Conservation (phyloP, 92 coral and sea anemone species). For the Epizoanthus ramosus region DNA sequence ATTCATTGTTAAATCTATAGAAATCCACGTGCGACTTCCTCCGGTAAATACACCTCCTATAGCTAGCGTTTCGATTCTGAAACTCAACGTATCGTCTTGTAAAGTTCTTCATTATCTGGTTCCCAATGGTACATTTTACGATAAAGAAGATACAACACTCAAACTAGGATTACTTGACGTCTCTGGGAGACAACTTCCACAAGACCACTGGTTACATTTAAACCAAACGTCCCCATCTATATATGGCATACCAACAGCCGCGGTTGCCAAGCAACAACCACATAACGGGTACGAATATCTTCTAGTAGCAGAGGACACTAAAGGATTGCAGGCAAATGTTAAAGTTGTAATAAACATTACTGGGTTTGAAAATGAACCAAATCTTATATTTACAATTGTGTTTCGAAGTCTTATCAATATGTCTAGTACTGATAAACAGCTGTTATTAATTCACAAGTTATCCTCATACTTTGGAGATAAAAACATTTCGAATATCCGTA, state of each 20-base stretch:
- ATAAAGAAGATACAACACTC: conserved; percentile 10
- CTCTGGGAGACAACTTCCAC: background rate
- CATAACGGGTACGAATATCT: conserved; percentile 23
- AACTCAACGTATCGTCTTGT: conserved; percentile 13
- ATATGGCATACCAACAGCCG: conserved; percentile 39
- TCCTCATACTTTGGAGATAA: conserved; percentile 38
- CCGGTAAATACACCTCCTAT: conserved; percentile 15
- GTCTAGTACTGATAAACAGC: background rate
- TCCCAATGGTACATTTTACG: conserved; percentile 3
- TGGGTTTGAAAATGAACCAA: conserved; percentile 10
- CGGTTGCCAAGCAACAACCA: conserved; percentile 49
- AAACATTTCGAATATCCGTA: conserved; percentile 20
- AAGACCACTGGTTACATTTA: background rate
- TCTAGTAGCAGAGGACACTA: conserved; percentile 47
- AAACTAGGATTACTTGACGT: conserved; percentile 10
- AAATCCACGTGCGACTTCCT: background rate
- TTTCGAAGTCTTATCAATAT: background rate
- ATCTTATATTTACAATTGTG: conserved; percentile 7
- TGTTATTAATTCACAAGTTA: conserved; percentile 38
- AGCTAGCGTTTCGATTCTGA: conserved; percentile 1
- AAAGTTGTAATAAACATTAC: conserved; percentile 14
- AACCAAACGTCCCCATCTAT: background rate
- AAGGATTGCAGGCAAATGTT: conserved; percentile 11
- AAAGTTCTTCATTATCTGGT: background rate
- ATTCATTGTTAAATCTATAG: conserved; percentile 9